Evolutionary conservation across 2,888 invertebrate species (phyloP).

Genomic region (Conistra vaccinii): DNA sequence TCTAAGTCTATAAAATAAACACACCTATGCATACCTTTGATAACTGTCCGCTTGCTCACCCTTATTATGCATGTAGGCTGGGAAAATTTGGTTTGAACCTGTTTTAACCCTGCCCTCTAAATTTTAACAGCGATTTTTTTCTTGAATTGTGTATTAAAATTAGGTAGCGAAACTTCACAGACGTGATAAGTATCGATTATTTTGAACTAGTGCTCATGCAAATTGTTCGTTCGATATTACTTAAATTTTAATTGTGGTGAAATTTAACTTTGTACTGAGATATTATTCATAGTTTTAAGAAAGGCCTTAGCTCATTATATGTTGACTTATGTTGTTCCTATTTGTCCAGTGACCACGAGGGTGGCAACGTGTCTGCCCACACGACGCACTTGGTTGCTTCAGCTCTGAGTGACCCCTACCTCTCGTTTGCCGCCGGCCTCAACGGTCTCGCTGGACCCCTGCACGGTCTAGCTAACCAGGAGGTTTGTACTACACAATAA

Average conservation of each 20-base stretch:
- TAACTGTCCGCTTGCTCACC: slow-evolving; percentile 1
- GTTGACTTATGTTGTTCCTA: slow-evolving; percentile 22
- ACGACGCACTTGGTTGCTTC: slow-evolving; percentile 98
- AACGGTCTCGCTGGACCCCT: slow-evolving; percentile 98
- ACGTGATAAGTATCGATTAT: background rate
- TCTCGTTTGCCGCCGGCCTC: slow-evolving; percentile 97
- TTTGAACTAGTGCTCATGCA: slow-evolving; percentile 24
- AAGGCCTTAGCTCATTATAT: background rate
- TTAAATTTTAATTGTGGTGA: slow-evolving; percentile 2
- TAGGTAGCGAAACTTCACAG: background rate
- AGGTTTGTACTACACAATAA: slow-evolving; percentile 80
- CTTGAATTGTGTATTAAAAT: background rate
- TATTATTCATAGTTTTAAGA: background rate
- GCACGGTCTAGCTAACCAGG: slow-evolving; percentile 98
- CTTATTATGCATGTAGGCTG: slow-evolving; percentile 9
- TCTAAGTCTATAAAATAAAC: slow-evolving; percentile 1
- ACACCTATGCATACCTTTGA: background rate
- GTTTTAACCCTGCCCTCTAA: background rate
- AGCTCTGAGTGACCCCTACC: slow-evolving; percentile 97
- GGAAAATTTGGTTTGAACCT: background rate
- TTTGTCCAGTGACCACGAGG: slow-evolving; percentile 96
- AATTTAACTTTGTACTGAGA: background rate
- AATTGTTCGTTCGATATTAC: slow-evolving; percentile 42
- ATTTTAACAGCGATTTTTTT: background rate
- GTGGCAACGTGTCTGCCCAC: slow-evolving; percentile 99